Base-by-base conservation (phyloP, 2,797 vertebrate genomes). In the Ctenopoma kingsleyae region DNA sequence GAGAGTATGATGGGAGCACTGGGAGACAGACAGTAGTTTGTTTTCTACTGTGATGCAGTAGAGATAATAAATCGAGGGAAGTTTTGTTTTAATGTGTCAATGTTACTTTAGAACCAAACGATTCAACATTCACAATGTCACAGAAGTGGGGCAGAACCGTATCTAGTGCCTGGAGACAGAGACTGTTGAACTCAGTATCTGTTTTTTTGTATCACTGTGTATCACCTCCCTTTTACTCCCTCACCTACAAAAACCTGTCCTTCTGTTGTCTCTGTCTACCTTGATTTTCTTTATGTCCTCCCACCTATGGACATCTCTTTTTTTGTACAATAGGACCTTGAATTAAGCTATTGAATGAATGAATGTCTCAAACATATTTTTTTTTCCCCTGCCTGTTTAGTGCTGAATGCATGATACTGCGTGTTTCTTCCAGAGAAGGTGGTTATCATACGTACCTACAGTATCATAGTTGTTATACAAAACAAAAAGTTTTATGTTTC, bases 81-180 rank as follows among this genome's bases (percentile, higher is more conserved):
- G 73, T 76, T 66, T 76, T 66, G 38, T 74, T 71, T 78, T 72
- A 77, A 83, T 86, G 80, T 82, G 75, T 83, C 60, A 35, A 38
- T 53, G 79, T 75, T 64, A 82, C 68, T 83, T 84, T 75, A 76
- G 60, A 82, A 74, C 47, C 43, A 65, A 64, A 71, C 55, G 51
- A 65, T 54, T 78, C 51, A 30, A 58, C 71, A 72, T 66, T 44
- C 32, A 20, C 49, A 47, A 57, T 82, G 67, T 81, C 60, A 50
- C 61, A 77, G 71, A 86, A 77, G 47, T 83, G 68, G 73, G 78
- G 55, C 67, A 80, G 74, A 66, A 67, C 76, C 70, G 78, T 63
- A 52, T 61, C 67, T 23, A 47, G 40, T n/a, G 3, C 63, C 59
- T 27, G 1, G 17, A 56, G 51, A 80, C 52, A 58, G 22, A 68